Base-by-base conservation (phyloP, 2,113 vertebrate genomes). In the Myodes glareolus region DNA sequence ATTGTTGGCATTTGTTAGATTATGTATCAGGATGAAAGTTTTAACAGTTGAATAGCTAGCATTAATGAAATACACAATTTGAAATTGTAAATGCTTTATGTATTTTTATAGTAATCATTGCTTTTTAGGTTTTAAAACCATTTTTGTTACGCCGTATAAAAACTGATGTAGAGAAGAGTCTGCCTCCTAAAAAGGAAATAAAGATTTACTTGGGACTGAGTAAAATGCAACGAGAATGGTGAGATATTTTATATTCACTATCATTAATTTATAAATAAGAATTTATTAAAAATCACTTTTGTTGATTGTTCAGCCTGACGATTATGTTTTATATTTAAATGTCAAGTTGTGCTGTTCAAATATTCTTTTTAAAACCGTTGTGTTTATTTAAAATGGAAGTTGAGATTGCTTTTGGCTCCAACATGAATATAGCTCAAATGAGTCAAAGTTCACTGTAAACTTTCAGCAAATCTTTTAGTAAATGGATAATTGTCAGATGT, bases 221-320 rank as follows among this genome's bases (percentile, higher is more conserved):
- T 98, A 99, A 99, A 98, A 99, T 99, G 99, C 99, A 99, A 92
- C 98, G 99, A 95, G 99, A 99, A 98, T 99, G 99, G 99, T 99
- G 94, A 99, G 98, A 76, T 97, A 90, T 77, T 75, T 98, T 96
- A 76, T 50, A 86, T 97, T 5, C 4, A 88, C 65, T 96, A 88
- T 84, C 75, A 92, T 87, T 95, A 94, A 52, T 77, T 84, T 92
- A 63, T 80, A 1, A 78, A 5, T 87, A 91, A 90, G 55, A 52
- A 76, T 88, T 97, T 94, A 58, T 82, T 91, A 72, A 92, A 96
- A 93, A 61, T 77, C 45, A 86, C 13, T n/a, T 58, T 93, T 94
- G 84, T 23, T 70, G 67, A 42, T 86, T 42, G 7, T 96, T 96
- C 25, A 86, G 2, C 88, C 45, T 81, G 8, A 9, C 4, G 88